These are phyloP conservation scores for Nannospalax galili DNA, from an alignment of 2,113 vertebrate species.

Conservation along the genomic window DNA sequence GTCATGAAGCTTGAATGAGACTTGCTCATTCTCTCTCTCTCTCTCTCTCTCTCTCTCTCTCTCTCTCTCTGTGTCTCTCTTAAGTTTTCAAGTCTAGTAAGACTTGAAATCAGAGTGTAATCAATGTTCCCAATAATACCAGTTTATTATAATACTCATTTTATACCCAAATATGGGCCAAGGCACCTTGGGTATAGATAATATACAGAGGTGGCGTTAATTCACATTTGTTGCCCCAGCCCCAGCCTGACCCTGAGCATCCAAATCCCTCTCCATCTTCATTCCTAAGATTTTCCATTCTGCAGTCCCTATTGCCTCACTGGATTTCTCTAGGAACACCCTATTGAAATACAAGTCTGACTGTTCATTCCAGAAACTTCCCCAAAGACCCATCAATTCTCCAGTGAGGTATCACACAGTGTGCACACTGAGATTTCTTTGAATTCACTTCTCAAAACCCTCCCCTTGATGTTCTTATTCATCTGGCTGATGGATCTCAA, in stretches of 20 bases:
- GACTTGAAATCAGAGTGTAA: background rate
- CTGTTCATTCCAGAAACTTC: background rate
- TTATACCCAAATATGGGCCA: background rate
- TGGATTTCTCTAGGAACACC: background rate
- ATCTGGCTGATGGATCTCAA: too few species aligned
- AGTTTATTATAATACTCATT: background rate
- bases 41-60: background rate
- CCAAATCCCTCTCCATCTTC: rapidly evolving
- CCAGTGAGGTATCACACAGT: background rate
- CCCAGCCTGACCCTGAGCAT: background rate
- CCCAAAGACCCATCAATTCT: background rate
- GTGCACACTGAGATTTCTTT: background rate
- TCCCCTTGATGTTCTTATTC: background rate
- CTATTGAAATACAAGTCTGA: background rate
- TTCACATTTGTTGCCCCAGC: background rate
- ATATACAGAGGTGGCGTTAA: background rate
- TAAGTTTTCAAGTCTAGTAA: background rate
- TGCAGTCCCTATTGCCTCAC: background rate
- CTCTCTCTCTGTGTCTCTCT: background rate
- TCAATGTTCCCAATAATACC: background rate
- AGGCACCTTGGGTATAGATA: background rate
- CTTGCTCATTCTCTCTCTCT: background rate
- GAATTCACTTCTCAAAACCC: background rate
- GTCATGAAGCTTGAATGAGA: rapidly evolving
- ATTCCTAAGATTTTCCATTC: background rate